Evolutionary conservation across 2,888 invertebrate species (phyloP).

Genomic region (Furcula furcula): DNA sequence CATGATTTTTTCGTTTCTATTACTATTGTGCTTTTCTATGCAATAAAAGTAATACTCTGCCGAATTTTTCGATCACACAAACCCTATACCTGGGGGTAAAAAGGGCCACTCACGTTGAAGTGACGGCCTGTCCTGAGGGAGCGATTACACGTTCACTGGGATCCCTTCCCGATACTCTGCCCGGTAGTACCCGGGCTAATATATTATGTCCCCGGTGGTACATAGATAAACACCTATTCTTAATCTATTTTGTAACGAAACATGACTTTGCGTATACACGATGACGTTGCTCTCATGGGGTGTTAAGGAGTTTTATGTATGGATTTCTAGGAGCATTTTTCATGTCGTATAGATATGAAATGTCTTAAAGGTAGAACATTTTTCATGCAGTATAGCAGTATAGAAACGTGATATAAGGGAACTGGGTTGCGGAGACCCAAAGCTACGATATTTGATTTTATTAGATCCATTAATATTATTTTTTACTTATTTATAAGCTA

Average conservation of each 20-base stretch:
- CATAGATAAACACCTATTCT: slow-evolving; percentile 28
- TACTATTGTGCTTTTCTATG: too few relatives aligned
- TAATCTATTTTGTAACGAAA: slow-evolving; percentile 25
- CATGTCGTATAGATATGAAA: not conserved
- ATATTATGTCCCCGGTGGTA: slow-evolving; percentile 23
- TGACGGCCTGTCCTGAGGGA: slow-evolving; percentile 35
- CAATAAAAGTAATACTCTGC: slow-evolving; percentile 27
- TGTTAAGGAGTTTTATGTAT: not conserved
- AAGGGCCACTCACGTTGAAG: slow-evolving; percentile 25
- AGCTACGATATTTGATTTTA: too few relatives aligned
- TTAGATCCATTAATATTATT: too few relatives aligned
- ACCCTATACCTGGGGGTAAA: slow-evolving; percentile 12
- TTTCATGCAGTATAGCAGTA: too few relatives aligned
- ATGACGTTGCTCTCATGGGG: slow-evolving; percentile 12
- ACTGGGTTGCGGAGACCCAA: too few relatives aligned
- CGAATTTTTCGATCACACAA: slow-evolving; percentile 17
- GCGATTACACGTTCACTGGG: slow-evolving; percentile 31
- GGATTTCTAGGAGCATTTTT: not conserved
- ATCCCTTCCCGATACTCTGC: slow-evolving; percentile 14
- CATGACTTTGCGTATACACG: slow-evolving; percentile 27
- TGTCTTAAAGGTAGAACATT: too few relatives aligned
- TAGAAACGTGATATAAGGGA: too few relatives aligned
- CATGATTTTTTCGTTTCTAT: too few relatives aligned
- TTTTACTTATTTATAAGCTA: too few relatives aligned
- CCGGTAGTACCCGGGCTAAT: slow-evolving; percentile 24